These are phyloP conservation scores for Ennomos fuscantarius DNA, from an alignment of 2,888 invertebrate genomes.

Conservation along the genomic window DNA sequence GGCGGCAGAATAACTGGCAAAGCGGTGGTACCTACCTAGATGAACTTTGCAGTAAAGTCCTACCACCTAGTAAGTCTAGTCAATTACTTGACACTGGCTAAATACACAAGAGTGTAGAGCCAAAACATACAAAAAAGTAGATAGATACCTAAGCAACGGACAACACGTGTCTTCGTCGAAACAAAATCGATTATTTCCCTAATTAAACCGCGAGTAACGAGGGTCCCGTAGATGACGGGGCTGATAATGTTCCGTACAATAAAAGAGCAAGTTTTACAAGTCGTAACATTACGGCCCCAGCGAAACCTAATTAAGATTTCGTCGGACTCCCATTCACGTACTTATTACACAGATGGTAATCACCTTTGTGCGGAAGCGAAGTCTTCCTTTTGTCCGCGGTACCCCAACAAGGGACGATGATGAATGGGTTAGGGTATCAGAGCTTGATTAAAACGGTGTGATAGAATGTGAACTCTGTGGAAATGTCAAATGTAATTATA, in stretches of 20 bases:
- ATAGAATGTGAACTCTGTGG: slow-evolving; percentile 15
- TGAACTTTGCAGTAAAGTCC: too few relatives aligned
- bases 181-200: slow-evolving; percentile 39
- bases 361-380: slow-evolving; percentile 47
- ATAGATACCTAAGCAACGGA: slow-evolving; percentile 1
- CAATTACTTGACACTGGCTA: too few relatives aligned
- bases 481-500: slow-evolving; percentile 14
- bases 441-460: slow-evolving; percentile 45
- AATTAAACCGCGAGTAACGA: slow-evolving; percentile 39
- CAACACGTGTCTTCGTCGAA: slow-evolving; percentile 23
- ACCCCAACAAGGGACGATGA: slow-evolving; percentile 54
- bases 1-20: too few relatives aligned
- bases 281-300: slow-evolving; percentile 42
- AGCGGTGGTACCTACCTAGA: too few relatives aligned
- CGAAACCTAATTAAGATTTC: slow-evolving; percentile 62
- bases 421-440: slow-evolving; percentile 52
- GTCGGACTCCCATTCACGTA: slow-evolving; percentile 53
- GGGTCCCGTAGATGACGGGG: slow-evolving; percentile 33
- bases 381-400: slow-evolving; percentile 57
- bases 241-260: slow-evolving; percentile 46
- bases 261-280: slow-evolving; percentile 48
- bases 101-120: too few relatives aligned
- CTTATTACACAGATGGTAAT: slow-evolving; percentile 66
- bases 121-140: too few relatives aligned
- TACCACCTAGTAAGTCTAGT: too few relatives aligned